Base-by-base conservation (phyloP, 2,888 invertebrate species). In the Papilio gigon region DNA sequence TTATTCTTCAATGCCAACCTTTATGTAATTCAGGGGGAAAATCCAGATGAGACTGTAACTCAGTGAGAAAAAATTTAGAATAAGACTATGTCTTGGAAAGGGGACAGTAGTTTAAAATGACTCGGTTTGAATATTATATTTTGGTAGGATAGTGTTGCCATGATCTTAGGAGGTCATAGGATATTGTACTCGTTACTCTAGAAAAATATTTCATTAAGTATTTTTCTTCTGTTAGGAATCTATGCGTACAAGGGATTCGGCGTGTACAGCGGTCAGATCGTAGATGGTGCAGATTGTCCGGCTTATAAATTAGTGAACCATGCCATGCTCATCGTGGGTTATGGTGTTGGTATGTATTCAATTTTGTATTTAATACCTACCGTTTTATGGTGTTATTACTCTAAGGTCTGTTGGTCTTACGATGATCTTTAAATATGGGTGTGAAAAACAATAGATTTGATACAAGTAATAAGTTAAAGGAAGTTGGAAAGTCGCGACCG, bases 311-410 rank as follows among this genome's bases (percentile, higher is more conserved):
- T 0, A 1, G 1, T 20, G 6, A 65, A 65, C 6, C 65, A 65
- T 20, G 65, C 65, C 11, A 20, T 65, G 42, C 20, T 58, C 6
- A 17, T 65, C 27, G 42, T 65, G 2, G 65, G 65, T 25, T 65
- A 65, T 42, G 58, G 65, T 33, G 12, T 14, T 20, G 65, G 65
- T 65, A 65, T 35, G 35, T 33, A 58, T 17, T 58, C 17, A 4
- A 8, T 47, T 11, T 2, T 47, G 12, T 47, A 25, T 37, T 42
- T 42, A 20, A 8, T n/a, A 44, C 8, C 44, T 1, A 2, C 42
- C 14, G 2, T 59, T 33, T 37, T 37, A 9, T 2, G 4, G 3
- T 4, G 5, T 0, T 53, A 25, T 44, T 44, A 8, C 1, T 0
- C 42, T 35, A 22, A 65, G 0, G 33, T 2, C 33, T 35, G 8